Conservation (phyloP, 1,140 invertebrate genomes). For the Heliconius melpomene region DNA sequence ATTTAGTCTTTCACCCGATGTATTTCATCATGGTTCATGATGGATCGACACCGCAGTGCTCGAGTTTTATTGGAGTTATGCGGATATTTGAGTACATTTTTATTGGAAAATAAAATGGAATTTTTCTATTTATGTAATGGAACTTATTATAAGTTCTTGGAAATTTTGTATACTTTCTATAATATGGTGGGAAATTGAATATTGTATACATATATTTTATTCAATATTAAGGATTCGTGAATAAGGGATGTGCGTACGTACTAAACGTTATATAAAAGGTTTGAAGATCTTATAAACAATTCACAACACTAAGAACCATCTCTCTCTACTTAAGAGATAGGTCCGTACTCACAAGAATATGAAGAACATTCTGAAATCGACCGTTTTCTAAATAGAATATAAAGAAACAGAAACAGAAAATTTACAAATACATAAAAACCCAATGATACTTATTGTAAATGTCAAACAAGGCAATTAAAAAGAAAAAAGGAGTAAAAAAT, state of each 20-base stretch:
- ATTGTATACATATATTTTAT: background rate
- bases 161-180: background rate
- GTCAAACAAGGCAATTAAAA: background rate
- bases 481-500: background rate
- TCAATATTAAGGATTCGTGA: background rate
- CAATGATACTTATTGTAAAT: background rate
- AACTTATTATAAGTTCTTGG: background rate
- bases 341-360: too few species aligned
- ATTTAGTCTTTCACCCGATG: conserved; percentile 9
- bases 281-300: too few species aligned
- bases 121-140: background rate
- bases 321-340: too few species aligned
- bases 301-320: too few species aligned
- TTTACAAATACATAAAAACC: background rate
- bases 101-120: background rate
- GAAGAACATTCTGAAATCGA: too few species aligned
- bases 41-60: conserved; percentile 15
- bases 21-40: conserved; percentile 14
- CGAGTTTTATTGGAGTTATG: conserved; percentile 18
- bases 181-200: background rate
- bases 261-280: too few species aligned
- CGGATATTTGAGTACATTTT: conserved; percentile 14
- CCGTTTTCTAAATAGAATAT: too few species aligned
- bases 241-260: too few species aligned
- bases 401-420: background rate